Evolutionary conservation across 2,797 vertebrate species (phyloP).

Genomic region (Chelidonichthys spinosus): DNA sequence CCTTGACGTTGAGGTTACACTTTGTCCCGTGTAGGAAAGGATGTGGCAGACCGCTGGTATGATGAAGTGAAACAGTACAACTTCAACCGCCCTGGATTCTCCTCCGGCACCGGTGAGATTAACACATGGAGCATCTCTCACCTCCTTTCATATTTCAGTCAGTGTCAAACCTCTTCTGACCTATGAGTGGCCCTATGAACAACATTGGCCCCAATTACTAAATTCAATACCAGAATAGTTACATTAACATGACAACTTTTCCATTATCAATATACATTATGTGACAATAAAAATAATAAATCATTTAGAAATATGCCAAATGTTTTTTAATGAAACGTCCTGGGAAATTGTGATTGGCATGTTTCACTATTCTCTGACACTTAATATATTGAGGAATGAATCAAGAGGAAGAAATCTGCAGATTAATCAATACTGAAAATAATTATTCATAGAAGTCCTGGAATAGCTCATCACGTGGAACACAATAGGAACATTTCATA

Average conservation of each 20-base stretch:
- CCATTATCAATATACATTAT: neutral
- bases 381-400: neutral
- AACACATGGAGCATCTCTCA: neutral
- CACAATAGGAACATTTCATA: neutral
- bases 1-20: slow-evolving; percentile 10
- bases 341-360: neutral
- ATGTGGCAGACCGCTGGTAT: slow-evolving; percentile 97
- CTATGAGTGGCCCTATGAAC: neutral
- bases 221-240: neutral
- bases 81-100: slow-evolving; percentile 95
- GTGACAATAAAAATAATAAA: neutral
- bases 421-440: neutral
- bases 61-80: slow-evolving; percentile 96
- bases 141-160: slow-evolving; percentile 3
- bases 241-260: neutral
- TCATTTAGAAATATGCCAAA: neutral
- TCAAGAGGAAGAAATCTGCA: neutral
- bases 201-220: neutral
- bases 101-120: slow-evolving; percentile 92
- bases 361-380: neutral
- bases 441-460: neutral
- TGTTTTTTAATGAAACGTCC: neutral
- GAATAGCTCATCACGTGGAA: neutral
- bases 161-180: neutral
- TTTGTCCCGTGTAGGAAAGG: slow-evolving; percentile 86